Conservation (phyloP, 2,113 vertebrate genomes). For the Hepsetus odoe region DNA sequence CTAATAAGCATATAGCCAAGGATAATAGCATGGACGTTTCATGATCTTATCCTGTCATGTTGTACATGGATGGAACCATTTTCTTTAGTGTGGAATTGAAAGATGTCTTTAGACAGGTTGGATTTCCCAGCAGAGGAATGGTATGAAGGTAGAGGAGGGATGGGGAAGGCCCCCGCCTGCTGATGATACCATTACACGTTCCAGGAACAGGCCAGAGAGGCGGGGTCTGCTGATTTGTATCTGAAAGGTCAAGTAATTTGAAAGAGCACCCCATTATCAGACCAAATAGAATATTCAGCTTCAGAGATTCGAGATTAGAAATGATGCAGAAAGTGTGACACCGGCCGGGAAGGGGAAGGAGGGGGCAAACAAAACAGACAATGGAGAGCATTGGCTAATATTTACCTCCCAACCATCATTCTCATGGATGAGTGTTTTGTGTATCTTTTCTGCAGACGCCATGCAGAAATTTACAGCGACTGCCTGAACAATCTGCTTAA, state of each 20-base stretch:
- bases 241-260: slow-evolving; percentile 56
- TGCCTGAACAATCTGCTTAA: too few species aligned
- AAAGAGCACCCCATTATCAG: slow-evolving; percentile 45
- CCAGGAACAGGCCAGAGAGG: slow-evolving; percentile 26
- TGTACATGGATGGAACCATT: not conserved
- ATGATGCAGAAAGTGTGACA: not conserved
- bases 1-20: not conserved
- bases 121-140: not conserved
- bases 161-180: slow-evolving; percentile 23
- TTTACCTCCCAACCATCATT: not conserved
- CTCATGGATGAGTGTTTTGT: not conserved
- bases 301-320: slow-evolving; percentile 21
- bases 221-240: slow-evolving; percentile 38
- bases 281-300: slow-evolving; percentile 44
- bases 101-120: not conserved
- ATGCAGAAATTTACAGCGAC: not conserved
- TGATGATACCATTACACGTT: slow-evolving; percentile 26
- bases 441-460: not conserved
- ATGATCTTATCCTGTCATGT: not conserved
- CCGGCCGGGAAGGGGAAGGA: not conserved
- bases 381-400: not conserved
- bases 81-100: slow-evolving; percentile 23
- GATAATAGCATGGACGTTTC: not conserved
- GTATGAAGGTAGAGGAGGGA: not conserved
- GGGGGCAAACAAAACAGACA: not conserved